Conservation (phyloP, 92 coral and sea anemone genomes). For the Meandrina meandrites region DNA sequence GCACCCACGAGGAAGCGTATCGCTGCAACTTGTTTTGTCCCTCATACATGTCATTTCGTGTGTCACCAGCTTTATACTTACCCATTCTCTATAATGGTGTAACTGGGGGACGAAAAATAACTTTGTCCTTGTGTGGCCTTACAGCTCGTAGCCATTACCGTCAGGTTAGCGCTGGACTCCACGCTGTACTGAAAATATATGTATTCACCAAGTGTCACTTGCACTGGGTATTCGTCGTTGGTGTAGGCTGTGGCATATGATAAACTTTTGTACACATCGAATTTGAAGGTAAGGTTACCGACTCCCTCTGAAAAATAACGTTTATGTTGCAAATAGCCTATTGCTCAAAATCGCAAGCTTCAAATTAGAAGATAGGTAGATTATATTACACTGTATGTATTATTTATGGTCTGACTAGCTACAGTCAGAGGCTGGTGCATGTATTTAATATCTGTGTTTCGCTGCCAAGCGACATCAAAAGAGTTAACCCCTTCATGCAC, state of each 20-base stretch:
- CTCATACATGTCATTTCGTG: too few species aligned
- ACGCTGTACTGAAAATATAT: conserved; percentile 22
- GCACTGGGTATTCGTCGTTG: conserved; percentile 20
- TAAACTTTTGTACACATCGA: conserved; percentile 21
- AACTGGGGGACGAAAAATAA: conserved; percentile 30
- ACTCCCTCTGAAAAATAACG: conserved; percentile 7
- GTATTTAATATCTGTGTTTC: background rate
- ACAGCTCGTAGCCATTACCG: conserved; percentile 46
- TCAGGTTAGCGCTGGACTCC: conserved; percentile 27
- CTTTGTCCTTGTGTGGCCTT: conserved; percentile 33
- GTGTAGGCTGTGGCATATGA: background rate
- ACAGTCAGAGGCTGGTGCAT: background rate
- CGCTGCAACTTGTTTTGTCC: too few species aligned
- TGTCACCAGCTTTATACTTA: background rate
- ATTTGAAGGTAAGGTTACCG: conserved; percentile 26
- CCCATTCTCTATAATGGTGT: conserved; percentile 41
- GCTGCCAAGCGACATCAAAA: background rate
- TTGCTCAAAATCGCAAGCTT: background rate
- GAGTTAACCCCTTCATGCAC: background rate
- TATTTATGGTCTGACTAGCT: background rate
- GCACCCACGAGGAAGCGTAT: too few species aligned
- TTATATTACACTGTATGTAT: too few species aligned
- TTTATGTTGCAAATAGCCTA: background rate
- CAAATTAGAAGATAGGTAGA: background rate
- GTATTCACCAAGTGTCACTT: conserved; percentile 4